Conservation (phyloP, 2,797 vertebrate species). For the Chloroceryle inda region DNA sequence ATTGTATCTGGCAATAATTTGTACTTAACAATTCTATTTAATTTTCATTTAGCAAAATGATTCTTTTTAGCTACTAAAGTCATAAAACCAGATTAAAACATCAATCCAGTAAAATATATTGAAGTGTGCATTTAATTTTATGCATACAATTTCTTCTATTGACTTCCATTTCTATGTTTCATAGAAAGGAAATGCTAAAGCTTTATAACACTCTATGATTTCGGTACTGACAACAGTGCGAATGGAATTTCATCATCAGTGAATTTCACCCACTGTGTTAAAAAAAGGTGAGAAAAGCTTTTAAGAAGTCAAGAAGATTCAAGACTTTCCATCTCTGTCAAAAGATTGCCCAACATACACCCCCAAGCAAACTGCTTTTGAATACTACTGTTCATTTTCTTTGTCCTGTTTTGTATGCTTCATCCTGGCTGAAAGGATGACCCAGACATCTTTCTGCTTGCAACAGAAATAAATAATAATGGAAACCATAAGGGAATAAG, state of each 20-base stretch:
- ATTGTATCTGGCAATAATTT: constrained; percentile 68
- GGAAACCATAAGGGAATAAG: constrained; percentile 7
- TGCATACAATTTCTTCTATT: not conserved
- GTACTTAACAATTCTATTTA: constrained; percentile 51
- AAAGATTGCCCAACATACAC: constrained; percentile 9
- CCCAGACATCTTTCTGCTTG: constrained; percentile 46
- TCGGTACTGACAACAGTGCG: not conserved
- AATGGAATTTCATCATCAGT: not conserved
- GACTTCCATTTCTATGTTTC: constrained; percentile 9
- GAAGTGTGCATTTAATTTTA: constrained; percentile 41
- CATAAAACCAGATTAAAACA: constrained; percentile 64
- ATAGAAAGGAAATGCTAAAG: not conserved
- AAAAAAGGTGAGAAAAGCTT: constrained; percentile 52
- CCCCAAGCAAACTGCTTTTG: constrained; percentile 6
- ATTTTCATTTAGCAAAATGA: constrained; percentile 60
- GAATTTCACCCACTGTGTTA: not conserved
- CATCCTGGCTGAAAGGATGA: constrained; percentile 28
- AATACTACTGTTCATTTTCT: constrained; percentile 23
- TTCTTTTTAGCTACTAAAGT: constrained; percentile 57
- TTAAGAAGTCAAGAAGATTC: constrained; percentile 27
- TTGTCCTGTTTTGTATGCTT: not conserved
- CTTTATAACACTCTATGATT: not conserved
- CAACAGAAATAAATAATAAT: constrained; percentile 49
- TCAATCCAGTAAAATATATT: constrained; percentile 33
- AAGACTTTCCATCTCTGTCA: constrained; percentile 6